Conservation (phyloP, 1,140 invertebrate species). For the Penaeus japonicus region DNA sequence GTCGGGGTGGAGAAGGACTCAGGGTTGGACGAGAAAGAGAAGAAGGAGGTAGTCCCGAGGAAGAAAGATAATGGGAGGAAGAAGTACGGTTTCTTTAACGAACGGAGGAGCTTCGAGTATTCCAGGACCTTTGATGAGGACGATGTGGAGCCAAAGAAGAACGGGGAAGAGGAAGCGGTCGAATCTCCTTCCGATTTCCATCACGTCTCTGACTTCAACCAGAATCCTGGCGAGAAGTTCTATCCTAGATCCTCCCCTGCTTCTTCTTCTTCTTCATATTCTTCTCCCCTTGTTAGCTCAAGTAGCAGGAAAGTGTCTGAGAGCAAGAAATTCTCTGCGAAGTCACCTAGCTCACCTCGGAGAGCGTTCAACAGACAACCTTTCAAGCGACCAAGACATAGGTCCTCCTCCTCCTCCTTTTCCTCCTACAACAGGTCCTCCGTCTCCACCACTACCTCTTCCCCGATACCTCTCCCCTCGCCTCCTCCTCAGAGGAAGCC, state of each 20-base stretch:
- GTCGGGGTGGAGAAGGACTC: background rate
- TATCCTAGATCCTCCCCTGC: background rate
- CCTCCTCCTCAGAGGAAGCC: background rate
- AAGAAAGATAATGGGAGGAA: no score
- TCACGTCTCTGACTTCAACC: constrained; percentile 33
- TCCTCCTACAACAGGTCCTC: no score
- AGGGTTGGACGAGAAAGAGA: background rate
- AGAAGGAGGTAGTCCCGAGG: no score
- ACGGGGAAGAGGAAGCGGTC: background rate
- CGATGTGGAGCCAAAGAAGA: background rate
- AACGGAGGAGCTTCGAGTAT: constrained; percentile 4
- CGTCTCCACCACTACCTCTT: background rate
- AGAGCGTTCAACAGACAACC: background rate
- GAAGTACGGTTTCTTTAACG: no score
- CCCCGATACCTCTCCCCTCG: background rate
- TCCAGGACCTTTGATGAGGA: background rate
- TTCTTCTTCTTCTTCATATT: background rate
- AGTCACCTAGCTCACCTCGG: background rate
- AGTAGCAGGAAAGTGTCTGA: no score
- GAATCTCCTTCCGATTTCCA: constrained; percentile 4
- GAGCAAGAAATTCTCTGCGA: background rate
- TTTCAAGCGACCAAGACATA: background rate
- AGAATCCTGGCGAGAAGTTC: background rate
- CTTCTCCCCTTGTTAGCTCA: background rate
- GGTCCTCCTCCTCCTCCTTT: background rate